These are phyloP conservation scores for Oenanthe oenanthe DNA, from an alignment of 2,113 vertebrate species.

Conservation along the genomic window DNA sequence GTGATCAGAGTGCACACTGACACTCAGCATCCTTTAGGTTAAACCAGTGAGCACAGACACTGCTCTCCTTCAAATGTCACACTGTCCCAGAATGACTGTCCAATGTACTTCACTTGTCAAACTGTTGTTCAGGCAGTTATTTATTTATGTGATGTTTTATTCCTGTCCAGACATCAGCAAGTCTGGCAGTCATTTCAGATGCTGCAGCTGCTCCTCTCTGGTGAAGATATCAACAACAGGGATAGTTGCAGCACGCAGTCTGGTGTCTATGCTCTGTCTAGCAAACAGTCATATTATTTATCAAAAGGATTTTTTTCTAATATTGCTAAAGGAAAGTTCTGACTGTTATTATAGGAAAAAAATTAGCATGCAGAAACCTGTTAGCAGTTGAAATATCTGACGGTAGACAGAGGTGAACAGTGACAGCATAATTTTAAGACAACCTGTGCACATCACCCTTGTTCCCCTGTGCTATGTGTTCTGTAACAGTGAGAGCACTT, in stretches of 20 bases:
- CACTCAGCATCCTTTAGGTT: background rate
- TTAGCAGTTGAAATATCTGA: background rate
- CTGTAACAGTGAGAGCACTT: background rate
- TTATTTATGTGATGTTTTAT: background rate
- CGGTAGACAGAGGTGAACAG: background rate
- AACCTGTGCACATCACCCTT: background rate
- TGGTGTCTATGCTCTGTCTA: background rate
- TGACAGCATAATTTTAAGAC: background rate
- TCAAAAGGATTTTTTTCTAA: background rate
- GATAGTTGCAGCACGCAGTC: background rate
- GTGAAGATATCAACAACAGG: background rate
- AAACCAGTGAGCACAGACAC: background rate
- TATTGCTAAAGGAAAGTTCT: background rate
- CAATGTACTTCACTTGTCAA: conserved; percentile 19
- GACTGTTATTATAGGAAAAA: background rate
- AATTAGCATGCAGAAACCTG: background rate
- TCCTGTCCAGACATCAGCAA: background rate
- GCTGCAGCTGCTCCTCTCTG: background rate
- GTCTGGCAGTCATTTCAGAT: background rate
- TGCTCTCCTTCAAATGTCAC: conserved; percentile 8
- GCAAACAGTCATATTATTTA: background rate
- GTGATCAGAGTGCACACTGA: fast-evolving
- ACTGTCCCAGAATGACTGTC: background rate
- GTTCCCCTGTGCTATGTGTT: background rate
- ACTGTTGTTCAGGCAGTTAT: background rate